Conservation (phyloP, 1,140 invertebrate genomes). For the Drosophila mojavensis region DNA sequence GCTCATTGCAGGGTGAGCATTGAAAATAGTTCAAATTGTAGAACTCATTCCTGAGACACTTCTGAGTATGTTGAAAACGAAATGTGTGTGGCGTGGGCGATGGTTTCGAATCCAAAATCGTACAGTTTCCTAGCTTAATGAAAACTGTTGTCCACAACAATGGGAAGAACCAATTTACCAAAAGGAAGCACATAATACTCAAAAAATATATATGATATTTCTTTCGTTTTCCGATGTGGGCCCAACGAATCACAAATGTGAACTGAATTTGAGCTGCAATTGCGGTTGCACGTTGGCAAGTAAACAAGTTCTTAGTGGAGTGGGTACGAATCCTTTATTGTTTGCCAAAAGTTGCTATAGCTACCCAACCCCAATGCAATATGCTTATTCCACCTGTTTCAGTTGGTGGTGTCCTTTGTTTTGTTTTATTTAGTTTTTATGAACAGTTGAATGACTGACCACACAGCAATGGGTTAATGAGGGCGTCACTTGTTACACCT, state of each 20-base stretch:
- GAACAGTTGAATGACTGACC: slow-evolving; percentile 6
- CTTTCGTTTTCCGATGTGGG: slow-evolving; percentile 19
- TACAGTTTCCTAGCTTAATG: slow-evolving; percentile 36
- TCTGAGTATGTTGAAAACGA: slow-evolving; percentile 52
- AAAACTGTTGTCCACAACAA: slow-evolving; percentile 34
- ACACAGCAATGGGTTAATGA: slow-evolving; percentile 26
- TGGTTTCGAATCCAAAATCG: slow-evolving; percentile 28
- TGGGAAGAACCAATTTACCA: slow-evolving; percentile 37
- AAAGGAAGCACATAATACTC: slow-evolving; percentile 52
- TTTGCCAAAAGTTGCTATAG: slow-evolving; percentile 72
- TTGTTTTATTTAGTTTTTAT: neutral
- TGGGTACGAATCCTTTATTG: slow-evolving; percentile 39
- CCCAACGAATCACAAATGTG: slow-evolving; percentile 48
- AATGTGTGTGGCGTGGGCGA: slow-evolving; percentile 60
- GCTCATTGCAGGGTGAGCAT: slow-evolving; percentile 65
- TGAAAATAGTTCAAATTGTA: slow-evolving; percentile 78
- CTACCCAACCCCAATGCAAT: slow-evolving; percentile 75
- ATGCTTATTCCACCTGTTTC: slow-evolving; percentile 48
- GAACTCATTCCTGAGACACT: slow-evolving; percentile 70
- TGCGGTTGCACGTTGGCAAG: slow-evolving; percentile 61
- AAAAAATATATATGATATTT: neutral
- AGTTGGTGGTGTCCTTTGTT: neutral
- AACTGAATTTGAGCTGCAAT: slow-evolving; percentile 63
- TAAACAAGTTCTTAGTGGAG: slow-evolving; percentile 60
- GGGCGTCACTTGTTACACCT: slow-evolving; percentile 65